Evolutionary conservation across 1,140 invertebrate genomes (phyloP), one percentile per base, ranked within the genome.

Genomic region (Solenopsis invicta): DNA sequence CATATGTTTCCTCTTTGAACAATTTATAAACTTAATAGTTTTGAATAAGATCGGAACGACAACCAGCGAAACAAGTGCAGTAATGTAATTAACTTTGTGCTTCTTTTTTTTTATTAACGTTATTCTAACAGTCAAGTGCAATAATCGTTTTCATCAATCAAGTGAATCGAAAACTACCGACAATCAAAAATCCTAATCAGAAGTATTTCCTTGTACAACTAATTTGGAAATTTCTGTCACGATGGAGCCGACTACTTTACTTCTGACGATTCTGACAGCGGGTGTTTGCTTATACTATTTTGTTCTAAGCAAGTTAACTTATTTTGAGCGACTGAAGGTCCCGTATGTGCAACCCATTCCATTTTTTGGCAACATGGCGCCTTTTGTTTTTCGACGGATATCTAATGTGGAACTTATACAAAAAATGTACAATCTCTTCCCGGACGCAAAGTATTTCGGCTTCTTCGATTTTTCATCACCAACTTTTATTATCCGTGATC

Each of bases 311-410:
- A 37, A 18, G 0, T 5, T 71, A 10, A 52, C 24, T 2, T 37
- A 59, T 5, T 90, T 90, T 18, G 18, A 66, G 2, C 1, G n/a
- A n/a, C 0, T 24, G 6, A 80, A 69, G 0, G 10, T 90, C 13
- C 34, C 50, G 0, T n/a, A 86, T 50, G 18, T 24, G 8, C 6
- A 4, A 13, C 64, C 82, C 0, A 5, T 66, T 1, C 64, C 84
- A 2, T 37, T 90, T 0, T 3, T 90, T 0, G 88, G 88, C 2
- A 86, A 90, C 18, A 54, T 87, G 64, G 41, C 66, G 1, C 56
- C 76, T 4, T n/a, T 48, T 0, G 0, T 61, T 12, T 78, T 90
- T 0, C 75, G 16, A 21, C 71, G 76, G 9, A 29, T 12, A 1
- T 12, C 12, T 13, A 0, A 48, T 13, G 0, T 0, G 2, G 29